A percentile compares a stretch with the other conserved stretches of the same genome.
Conservation (phyloP, 2,797 vertebrate species). For the Kryptopterus vitreolus region DNA sequence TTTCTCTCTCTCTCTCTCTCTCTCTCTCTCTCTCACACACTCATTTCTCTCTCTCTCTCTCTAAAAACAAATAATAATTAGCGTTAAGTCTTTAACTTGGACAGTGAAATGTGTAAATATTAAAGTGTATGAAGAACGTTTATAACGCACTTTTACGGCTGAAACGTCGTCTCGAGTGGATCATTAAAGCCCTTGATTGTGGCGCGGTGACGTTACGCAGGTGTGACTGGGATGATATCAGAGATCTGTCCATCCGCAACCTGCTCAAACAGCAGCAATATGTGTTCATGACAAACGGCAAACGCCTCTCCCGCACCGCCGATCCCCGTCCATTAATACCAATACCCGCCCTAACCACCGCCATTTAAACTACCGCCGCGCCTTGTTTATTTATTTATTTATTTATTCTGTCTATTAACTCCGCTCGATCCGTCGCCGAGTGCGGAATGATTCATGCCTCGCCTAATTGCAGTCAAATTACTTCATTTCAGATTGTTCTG, state of each 20-base stretch:
- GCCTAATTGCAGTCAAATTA: conserved; percentile 82
- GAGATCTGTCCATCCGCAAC: background rate
- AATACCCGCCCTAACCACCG: too few species aligned
- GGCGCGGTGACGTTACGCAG: background rate
- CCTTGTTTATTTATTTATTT: conserved; percentile 66
- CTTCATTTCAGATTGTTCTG: conserved; percentile 71
- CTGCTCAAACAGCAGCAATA: background rate
- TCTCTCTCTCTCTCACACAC: too few species aligned
- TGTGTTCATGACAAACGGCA: background rate
- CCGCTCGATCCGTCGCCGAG: conserved; percentile 30
- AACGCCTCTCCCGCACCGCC: conserved; percentile 48
- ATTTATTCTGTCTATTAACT: conserved; percentile 52
- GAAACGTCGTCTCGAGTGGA: too few species aligned
- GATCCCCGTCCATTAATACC: conserved; percentile 71
- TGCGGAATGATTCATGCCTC: conserved; percentile 70
- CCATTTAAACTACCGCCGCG: too few species aligned
- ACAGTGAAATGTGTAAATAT: too few species aligned
- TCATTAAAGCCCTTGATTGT: too few species aligned
- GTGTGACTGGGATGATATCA: background rate
- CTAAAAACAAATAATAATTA: too few species aligned
- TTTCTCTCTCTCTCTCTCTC: too few species aligned
- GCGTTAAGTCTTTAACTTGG: too few species aligned
- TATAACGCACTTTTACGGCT: too few species aligned
- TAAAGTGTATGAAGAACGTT: too few species aligned
- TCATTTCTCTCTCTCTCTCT: too few species aligned